Conservation (phyloP, 2,113 vertebrate species). For the Barbus barbus region DNA sequence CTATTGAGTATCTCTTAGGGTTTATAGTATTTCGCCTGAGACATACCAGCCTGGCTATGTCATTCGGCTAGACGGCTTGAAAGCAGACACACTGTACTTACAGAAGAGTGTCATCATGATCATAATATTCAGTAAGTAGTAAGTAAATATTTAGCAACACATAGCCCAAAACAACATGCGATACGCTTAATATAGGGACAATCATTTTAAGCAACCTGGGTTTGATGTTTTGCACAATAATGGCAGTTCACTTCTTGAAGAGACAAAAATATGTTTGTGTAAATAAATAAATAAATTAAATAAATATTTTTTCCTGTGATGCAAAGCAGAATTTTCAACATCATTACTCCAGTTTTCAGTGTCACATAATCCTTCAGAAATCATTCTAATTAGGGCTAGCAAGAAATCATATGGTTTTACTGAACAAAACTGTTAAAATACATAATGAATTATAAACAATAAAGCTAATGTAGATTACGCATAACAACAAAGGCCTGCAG, state of each 20-base stretch:
- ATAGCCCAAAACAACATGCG: background rate
- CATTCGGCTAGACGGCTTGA: background rate
- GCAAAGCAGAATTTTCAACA: too few relatives aligned
- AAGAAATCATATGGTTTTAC: too few relatives aligned
- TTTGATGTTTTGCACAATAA: background rate
- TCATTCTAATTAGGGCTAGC: too few relatives aligned
- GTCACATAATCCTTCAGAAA: too few relatives aligned
- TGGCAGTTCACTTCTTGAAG: background rate
- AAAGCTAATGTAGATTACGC: too few relatives aligned
- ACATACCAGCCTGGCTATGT: background rate
- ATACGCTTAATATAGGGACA: background rate
- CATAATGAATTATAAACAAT: too few relatives aligned
- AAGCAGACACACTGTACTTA: background rate
- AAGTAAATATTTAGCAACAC: background rate
- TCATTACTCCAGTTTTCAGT: too few relatives aligned
- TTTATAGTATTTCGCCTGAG: constrained; percentile 14
- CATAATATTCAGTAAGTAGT: background rate
- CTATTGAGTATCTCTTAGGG: constrained; percentile 1
- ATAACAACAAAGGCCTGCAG: too few relatives aligned
- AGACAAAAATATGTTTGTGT: background rate
- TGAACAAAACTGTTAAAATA: too few relatives aligned
- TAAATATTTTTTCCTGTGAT: too few relatives aligned
- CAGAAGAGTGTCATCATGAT: background rate
- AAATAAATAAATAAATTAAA: too few relatives aligned
- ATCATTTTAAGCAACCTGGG: background rate